Conservation (phyloP, 2,888 invertebrate genomes). For the Agrotis segetum region DNA sequence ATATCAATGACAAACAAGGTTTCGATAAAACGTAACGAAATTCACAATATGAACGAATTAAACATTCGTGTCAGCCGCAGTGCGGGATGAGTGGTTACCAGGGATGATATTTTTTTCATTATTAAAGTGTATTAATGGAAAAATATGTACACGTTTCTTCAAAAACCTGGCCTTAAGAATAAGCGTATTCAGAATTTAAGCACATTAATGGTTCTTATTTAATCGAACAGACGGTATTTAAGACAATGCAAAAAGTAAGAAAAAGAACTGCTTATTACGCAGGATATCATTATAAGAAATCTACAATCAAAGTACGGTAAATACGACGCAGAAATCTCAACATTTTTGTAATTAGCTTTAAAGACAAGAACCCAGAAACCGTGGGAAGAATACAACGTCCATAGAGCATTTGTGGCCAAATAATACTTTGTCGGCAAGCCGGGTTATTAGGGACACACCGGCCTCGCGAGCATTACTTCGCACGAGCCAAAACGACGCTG, state of each 20-base stretch:
- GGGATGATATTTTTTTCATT: neutral
- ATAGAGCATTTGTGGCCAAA: conserved; percentile 56
- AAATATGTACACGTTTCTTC: too few relatives aligned
- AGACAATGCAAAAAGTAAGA: conserved; percentile 2
- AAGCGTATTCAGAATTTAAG: too few relatives aligned
- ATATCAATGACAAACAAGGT: conserved; percentile 28
- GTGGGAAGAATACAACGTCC: conserved; percentile 61
- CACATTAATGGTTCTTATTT: neutral
- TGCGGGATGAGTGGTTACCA: conserved; percentile 2
- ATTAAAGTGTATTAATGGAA: conserved; percentile 7
- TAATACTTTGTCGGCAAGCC: conserved; percentile 50
- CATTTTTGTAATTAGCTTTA: conserved; percentile 60
- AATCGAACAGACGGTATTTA: neutral
- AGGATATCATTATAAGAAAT: neutral
- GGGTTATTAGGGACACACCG: conserved; percentile 53
- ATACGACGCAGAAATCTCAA: conserved; percentile 26
- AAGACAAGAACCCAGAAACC: conserved; percentile 61
- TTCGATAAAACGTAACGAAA: conserved; percentile 27
- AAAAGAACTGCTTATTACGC: conserved; percentile 15
- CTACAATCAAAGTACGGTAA: too few relatives aligned
- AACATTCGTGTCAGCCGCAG: conserved; percentile 26
- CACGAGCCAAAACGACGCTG: conserved; percentile 49
- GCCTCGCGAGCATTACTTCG: conserved; percentile 42
- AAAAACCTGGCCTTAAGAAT: neutral
- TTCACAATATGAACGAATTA: conserved; percentile 32